Percentiles rank a stretch among this genome's conserved stretches.
phyloP scores from a whole-genome alignment of 2,797 vertebrate species.

The Helicolenus hilgendorfi region DNA sequence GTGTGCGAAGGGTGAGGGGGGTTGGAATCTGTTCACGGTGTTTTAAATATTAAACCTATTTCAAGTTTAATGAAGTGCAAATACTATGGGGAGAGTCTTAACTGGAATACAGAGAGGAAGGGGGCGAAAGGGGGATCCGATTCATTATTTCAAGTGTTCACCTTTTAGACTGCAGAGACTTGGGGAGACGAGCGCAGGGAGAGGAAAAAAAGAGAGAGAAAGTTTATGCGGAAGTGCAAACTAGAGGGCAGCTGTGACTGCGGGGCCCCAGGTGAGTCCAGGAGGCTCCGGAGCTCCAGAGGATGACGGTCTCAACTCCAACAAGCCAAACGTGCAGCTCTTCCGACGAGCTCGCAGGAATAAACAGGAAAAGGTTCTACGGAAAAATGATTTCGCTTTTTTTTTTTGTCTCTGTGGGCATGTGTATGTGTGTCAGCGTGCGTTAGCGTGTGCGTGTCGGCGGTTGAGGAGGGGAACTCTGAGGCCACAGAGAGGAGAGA shows the following conservation, averaged over 20 bases:
- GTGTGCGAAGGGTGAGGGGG: slow-evolving; percentile 79
- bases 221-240: slow-evolving; percentile 68
- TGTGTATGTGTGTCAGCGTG: slow-evolving; percentile 20
- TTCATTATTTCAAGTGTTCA: slow-evolving; percentile 92
- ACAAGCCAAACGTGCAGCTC: slow-evolving; percentile 48
- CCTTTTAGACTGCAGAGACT: slow-evolving; percentile 90
- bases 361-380: slow-evolving; percentile 43
- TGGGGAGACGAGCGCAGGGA: slow-evolving; percentile 70
- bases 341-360: slow-evolving; percentile 19
- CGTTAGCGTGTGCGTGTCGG: slow-evolving; percentile 15
- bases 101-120: slow-evolving; percentile 89
- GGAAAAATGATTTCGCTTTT: slow-evolving; percentile 40
- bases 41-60: slow-evolving; percentile 94
- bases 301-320: slow-evolving; percentile 45
- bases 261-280: slow-evolving; percentile 58
- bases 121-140: slow-evolving; percentile 88
- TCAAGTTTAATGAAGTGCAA: slow-evolving; percentile 93
- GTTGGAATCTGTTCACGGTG: slow-evolving; percentile 89
- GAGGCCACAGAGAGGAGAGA: slow-evolving; percentile 59
- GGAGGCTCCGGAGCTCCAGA: slow-evolving; percentile 26
- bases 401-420: neutral
- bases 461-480: slow-evolving; percentile 66
- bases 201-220: slow-evolving; percentile 36
- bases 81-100: slow-evolving; percentile 91
- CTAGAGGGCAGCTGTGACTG: slow-evolving; percentile 53